These are phyloP conservation scores for Tineola bisselliella DNA, from an alignment of 2,888 invertebrate genomes.

Conservation along the genomic window DNA sequence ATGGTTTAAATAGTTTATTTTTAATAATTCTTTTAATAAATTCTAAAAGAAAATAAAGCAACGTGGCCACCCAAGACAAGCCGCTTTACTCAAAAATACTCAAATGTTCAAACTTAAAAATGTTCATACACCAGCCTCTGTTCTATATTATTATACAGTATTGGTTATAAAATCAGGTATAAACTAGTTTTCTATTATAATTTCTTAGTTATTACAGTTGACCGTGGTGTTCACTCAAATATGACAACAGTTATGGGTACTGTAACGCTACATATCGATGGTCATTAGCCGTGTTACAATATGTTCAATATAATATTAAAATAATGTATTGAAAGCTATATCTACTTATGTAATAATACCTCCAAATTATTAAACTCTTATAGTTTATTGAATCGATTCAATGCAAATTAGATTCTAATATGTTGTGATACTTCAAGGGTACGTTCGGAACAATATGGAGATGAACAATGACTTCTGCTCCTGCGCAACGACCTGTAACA, in stretches of 20 bases:
- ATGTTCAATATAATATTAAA: too few species aligned
- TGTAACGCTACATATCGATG: neutral
- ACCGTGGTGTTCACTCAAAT: conserved; percentile 26
- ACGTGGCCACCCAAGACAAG: too few species aligned
- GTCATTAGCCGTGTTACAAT: too few species aligned
- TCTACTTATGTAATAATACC: too few species aligned
- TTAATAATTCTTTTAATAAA: too few species aligned
- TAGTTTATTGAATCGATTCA: neutral
- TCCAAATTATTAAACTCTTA: neutral
- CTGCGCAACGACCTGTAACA: conserved; percentile 5
- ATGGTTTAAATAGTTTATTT: too few species aligned
- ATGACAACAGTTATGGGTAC: conserved; percentile 23
- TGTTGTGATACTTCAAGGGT: neutral
- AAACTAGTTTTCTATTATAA: neutral
- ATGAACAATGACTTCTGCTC: neutral
- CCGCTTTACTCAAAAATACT: too few species aligned
- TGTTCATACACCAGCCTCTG: too few species aligned
- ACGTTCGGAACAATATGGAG: neutral
- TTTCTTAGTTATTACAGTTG: neutral
- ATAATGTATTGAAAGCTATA: too few species aligned
- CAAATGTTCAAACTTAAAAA: too few species aligned
- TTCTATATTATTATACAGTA: neutral
- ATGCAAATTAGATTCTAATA: neutral
- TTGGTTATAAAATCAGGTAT: neutral
- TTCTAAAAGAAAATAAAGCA: too few species aligned